Conservation (phyloP, 2,888 invertebrate genomes). For the Microctonus hyperodae region DNA sequence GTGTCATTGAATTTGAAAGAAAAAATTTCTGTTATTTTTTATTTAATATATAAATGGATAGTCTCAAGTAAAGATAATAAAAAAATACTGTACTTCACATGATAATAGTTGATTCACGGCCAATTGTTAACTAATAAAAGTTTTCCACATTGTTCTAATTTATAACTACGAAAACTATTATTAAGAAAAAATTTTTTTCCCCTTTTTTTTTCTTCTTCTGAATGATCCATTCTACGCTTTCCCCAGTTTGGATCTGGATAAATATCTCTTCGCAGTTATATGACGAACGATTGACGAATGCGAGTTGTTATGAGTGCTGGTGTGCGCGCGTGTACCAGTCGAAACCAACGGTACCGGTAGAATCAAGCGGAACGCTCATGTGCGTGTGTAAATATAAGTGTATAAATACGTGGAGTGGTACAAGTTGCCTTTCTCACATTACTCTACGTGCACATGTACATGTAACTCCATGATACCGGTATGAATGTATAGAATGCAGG, state of each 20-base stretch:
- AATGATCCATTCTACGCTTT: background rate
- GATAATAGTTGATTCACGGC: too few species aligned
- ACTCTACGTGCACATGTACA: background rate
- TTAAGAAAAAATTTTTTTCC: too few species aligned
- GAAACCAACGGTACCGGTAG: conserved; percentile 30
- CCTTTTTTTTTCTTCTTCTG: background rate
- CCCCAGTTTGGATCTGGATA: background rate
- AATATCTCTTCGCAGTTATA: background rate
- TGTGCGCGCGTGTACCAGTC: conserved; percentile 3
- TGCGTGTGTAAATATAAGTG: conserved; percentile 27
- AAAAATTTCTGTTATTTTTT: too few species aligned
- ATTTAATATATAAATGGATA: too few species aligned
- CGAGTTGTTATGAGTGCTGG: background rate
- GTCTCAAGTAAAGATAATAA: too few species aligned
- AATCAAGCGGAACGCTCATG: conserved; percentile 33
- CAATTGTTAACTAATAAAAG: too few species aligned
- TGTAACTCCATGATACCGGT: background rate
- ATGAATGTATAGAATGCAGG: background rate
- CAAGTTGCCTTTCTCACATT: background rate
- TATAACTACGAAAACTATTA: too few species aligned
- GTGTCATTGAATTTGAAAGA: too few species aligned
- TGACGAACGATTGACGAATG: conserved; percentile 15
- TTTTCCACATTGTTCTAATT: too few species aligned
- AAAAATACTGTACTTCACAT: too few species aligned
- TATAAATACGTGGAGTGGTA: conserved; percentile 10